Evolutionary conservation across 2,113 vertebrate species (phyloP), one percentile per base, ranked within the genome.

Genomic region (Periophthalmus modestus): DNA sequence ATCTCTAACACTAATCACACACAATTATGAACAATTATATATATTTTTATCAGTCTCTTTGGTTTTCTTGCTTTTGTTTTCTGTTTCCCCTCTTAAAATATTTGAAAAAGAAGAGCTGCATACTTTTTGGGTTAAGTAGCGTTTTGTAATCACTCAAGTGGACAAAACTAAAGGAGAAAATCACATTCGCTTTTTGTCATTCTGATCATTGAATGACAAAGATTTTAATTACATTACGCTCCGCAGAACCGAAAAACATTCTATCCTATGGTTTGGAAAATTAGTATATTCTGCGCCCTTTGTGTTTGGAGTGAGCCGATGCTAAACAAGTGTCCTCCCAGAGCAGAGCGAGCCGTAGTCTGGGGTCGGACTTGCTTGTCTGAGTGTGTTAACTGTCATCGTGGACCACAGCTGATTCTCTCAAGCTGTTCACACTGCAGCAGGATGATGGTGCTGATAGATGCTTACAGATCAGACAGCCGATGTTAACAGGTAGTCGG

Each of bases 281-380:
- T 52, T 2, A 71, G 43, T 71, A 23, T 10, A 33, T 70, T 13
- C 4, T 75, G 66, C 61, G 33, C 61, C 9, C 2, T 34, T 63
- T 34, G 33, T 19, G 9, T 63, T 63, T 7, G 50, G 18, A 63
- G 65, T 74, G 72, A 33, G 16, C 48, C 9, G 36, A 9, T 69
- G 50, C 62, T 43, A 72, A 43, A 43, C 16, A 73, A 46, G 58
- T 69, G 65, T 74, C 52, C 73, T 68, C n/a, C 70, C 58, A 72
- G 63, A 68, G 69, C 62, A 48, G 34, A 72, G 65, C 39, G 18
- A 33, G 43, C 24, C 14, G 23, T 57, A 61, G 59, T 72, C 39
- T 50, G 18, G 28, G 46, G 71, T 36, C 54, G 61, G 62, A 61
- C 24, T 33, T 58, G 46, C 46, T 65, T 58, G 63, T 62, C 50